Conservation (phyloP, 2,888 invertebrate genomes). For the Geotrupes spiniger region DNA sequence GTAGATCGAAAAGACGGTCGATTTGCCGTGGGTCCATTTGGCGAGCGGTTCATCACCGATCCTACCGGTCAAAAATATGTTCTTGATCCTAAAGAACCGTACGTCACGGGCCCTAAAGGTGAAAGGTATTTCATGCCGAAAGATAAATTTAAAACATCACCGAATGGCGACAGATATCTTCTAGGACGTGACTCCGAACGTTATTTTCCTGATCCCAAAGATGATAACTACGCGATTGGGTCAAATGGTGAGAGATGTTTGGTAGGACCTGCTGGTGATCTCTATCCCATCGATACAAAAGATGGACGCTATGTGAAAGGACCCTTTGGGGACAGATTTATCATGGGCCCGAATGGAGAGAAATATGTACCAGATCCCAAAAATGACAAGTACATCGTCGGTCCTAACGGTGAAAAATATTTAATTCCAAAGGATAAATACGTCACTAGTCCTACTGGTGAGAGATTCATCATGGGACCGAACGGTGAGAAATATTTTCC, state of each 20-base stretch:
- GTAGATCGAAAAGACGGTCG: conserved; percentile 14
- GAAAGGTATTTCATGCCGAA: conserved; percentile 13
- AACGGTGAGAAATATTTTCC: conserved; percentile 16
- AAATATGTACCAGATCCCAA: conserved; percentile 15
- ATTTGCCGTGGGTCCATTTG: conserved; percentile 11
- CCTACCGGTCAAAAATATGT: conserved; percentile 16
- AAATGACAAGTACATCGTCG: conserved; percentile 12
- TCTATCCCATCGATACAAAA: conserved; percentile 16
- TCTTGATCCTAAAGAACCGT: conserved; percentile 12
- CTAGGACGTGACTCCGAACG: conserved; percentile 10
- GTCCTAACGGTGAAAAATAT: conserved; percentile 5
- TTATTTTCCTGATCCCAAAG: conserved; percentile 14
- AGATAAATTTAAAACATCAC: conserved; percentile 14
- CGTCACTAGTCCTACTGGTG: conserved; percentile 14
- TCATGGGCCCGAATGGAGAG: conserved; percentile 17
- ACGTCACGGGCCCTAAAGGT: conserved; percentile 10
- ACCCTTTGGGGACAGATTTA: conserved; percentile 7
- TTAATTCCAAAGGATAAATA: conserved; percentile 13
- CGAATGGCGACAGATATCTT: conserved; percentile 15
- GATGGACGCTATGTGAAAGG: conserved; percentile 16
- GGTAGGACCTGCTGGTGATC: conserved; percentile 11
- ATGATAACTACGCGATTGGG: conserved; percentile 15
- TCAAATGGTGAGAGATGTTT: conserved; percentile 14
- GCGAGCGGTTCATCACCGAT: conserved; percentile 12
- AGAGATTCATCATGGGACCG: conserved; percentile 13